phyloP scores from a whole-genome alignment of 2,888 invertebrate genomes.

The Kryphioiulus occultus region DNA sequence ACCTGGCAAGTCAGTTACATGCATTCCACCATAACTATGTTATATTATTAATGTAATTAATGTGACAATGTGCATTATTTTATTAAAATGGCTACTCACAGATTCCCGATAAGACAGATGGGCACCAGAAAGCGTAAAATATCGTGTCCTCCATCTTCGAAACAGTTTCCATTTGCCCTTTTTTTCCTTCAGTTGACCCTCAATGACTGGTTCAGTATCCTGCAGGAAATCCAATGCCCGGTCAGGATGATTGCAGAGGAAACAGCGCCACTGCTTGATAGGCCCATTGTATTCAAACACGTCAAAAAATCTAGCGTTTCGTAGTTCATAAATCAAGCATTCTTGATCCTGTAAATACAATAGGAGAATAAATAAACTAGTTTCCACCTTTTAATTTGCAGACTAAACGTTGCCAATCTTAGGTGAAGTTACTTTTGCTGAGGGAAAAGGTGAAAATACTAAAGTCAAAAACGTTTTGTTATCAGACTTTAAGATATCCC shows the following conservation, averaged over 20 bases:
- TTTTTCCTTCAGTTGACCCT: conserved; percentile 90
- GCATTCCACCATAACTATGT: too few species aligned
- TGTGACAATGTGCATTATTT: too few species aligned
- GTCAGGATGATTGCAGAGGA: conserved; percentile 92
- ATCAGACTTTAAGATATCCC: conserved; percentile 93
- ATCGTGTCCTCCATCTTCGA: conserved; percentile 89
- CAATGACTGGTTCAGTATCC: conserved; percentile 85
- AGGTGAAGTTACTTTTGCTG: conserved; percentile 71
- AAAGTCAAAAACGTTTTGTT: conserved; percentile 87
- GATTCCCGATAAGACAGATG: conserved; percentile 79
- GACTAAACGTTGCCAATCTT: background rate
- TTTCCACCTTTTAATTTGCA: background rate
- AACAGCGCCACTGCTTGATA: conserved; percentile 82
- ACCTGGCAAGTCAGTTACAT: too few species aligned
- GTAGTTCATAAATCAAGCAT: conserved; percentile 81
- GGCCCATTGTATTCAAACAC: conserved; percentile 82
- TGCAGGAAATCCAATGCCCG: conserved; percentile 79
- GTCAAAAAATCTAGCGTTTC: conserved; percentile 88
- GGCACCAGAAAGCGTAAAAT: conserved; percentile 92
- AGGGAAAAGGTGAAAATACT: conserved; percentile 93
- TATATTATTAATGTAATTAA: conserved; percentile 33
- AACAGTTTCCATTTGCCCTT: conserved; percentile 91
- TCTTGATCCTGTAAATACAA: conserved; percentile 77
- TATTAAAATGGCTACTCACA: conserved; percentile 65
- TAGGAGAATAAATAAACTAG: background rate